These are phyloP conservation scores for Regulus satrapa DNA, from an alignment of 2,113 vertebrate species.

Conservation along the genomic window DNA sequence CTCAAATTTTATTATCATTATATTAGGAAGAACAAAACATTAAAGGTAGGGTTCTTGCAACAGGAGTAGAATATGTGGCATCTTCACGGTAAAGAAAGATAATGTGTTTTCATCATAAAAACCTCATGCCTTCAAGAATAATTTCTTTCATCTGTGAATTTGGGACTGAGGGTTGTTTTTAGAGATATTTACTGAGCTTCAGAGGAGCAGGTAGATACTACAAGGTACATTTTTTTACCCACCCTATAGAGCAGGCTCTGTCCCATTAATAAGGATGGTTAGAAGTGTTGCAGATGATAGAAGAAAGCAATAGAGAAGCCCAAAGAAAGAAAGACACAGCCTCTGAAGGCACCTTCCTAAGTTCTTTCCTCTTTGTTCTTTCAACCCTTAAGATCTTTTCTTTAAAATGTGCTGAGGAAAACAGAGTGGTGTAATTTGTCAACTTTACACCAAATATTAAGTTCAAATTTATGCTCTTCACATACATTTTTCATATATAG, in stretches of 20 bases:
- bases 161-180: accelerated
- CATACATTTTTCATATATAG: not conserved
- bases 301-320: not conserved
- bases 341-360: not conserved
- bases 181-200: not conserved
- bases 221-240: not conserved
- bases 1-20: not conserved
- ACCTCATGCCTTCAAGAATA: accelerated
- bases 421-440: not conserved
- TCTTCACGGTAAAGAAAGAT: not conserved
- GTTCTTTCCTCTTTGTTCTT: not conserved
- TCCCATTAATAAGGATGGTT: not conserved
- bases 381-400: not conserved
- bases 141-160: not conserved
- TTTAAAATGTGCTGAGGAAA: not conserved
- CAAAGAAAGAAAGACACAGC: not conserved
- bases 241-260: not conserved
- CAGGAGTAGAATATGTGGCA: not conserved
- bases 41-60: not conserved
- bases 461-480: not conserved
- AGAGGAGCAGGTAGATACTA: not conserved
- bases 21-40: not conserved
- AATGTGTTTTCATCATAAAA: not conserved
- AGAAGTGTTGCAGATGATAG: not conserved
- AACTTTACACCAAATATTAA: not conserved